phyloP scores from a whole-genome alignment of 1,140 invertebrate genomes.

The Diorhabda elongata region DNA sequence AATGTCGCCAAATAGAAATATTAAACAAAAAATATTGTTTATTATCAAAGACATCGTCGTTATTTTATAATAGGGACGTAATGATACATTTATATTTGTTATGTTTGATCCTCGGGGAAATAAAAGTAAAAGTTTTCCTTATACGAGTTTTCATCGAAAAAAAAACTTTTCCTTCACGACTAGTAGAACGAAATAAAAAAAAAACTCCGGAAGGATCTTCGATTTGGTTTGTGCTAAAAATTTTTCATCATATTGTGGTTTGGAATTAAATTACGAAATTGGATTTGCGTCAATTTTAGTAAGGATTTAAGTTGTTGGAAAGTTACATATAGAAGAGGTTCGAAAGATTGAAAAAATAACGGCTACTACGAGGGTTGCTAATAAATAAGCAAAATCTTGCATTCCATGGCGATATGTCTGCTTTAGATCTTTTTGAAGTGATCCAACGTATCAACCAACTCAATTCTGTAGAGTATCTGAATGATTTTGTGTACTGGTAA shows the following conservation, averaged over 20 bases:
- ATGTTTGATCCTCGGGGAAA: not conserved
- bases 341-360: too few relatives aligned
- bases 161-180: not conserved
- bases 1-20: too few relatives aligned
- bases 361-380: too few relatives aligned
- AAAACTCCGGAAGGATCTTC: not conserved
- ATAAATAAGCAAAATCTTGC: too few relatives aligned
- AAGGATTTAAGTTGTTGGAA: too few relatives aligned
- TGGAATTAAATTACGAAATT: not conserved
- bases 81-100: slow-evolving; percentile 3
- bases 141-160: not conserved
- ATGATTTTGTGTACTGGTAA: too few relatives aligned
- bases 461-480: too few relatives aligned
- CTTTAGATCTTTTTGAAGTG: too few relatives aligned
- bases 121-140: not conserved
- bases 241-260: not conserved
- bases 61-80: slow-evolving; percentile 1
- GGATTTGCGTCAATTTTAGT: not conserved
- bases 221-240: not conserved
- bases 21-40: too few relatives aligned
- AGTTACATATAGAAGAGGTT: too few relatives aligned
- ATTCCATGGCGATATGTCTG: too few relatives aligned
- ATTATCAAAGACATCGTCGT: not conserved
- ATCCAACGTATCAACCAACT: too few relatives aligned
- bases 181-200: not conserved